Evolutionary conservation across 2,113 vertebrate species (phyloP).

Genomic region (Brachionichthys hirsutus): DNA sequence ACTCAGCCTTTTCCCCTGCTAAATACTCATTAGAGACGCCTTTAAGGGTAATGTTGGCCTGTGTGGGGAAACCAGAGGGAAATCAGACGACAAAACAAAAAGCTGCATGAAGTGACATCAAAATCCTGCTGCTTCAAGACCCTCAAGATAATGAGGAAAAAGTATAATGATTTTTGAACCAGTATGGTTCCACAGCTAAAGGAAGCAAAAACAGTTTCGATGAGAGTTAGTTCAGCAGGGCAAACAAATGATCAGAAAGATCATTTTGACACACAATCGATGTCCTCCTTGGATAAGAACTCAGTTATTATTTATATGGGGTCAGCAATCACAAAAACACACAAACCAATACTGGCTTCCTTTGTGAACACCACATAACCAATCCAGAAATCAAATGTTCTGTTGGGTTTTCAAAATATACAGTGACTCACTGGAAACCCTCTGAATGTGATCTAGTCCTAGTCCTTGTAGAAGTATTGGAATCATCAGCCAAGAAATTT

Average conservation of each 20-base stretch:
- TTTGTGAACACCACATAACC: too few relatives aligned
- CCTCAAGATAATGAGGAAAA: neutral
- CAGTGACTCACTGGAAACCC: constrained; percentile 5
- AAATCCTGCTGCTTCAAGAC: constrained; percentile 21
- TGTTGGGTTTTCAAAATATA: neutral
- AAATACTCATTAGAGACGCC: constrained; percentile 73
- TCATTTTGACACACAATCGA: constrained; percentile 8
- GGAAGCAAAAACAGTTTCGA: constrained; percentile 15
- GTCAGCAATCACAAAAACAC: neutral
- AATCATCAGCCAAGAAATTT: constrained; percentile 38
- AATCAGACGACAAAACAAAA: constrained; percentile 63
- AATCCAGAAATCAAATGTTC: too few relatives aligned
- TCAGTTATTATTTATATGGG: constrained; percentile 15
- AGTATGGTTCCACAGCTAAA: constrained; percentile 46
- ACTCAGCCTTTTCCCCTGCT: constrained; percentile 64
- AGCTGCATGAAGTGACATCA: constrained; percentile 36
- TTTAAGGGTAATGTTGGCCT: constrained; percentile 72
- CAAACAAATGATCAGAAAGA: constrained; percentile 36
- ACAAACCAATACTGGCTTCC: too few relatives aligned
- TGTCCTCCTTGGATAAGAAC: neutral
- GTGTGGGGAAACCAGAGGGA: constrained; percentile 59
- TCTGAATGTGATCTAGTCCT: constrained; percentile 18
- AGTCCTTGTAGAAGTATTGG: constrained; percentile 3
- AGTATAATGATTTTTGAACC: constrained; percentile 41
- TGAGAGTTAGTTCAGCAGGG: constrained; percentile 24